phyloP scores from a whole-genome alignment of 2,113 vertebrate species.

The Leptosomus discolor region DNA sequence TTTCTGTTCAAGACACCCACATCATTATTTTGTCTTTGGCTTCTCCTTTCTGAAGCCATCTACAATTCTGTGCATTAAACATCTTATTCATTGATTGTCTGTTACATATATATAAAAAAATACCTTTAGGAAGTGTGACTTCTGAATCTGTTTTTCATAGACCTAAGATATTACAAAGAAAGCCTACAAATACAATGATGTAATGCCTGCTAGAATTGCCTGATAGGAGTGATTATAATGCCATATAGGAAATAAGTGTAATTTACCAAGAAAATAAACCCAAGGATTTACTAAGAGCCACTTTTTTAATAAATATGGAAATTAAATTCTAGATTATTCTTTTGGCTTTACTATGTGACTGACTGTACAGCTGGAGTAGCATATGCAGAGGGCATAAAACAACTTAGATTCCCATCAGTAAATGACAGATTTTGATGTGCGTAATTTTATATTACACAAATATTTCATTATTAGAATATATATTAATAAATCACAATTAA shows the following conservation, averaged over 20 bases:
- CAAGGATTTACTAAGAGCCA: background rate
- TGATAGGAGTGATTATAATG: background rate
- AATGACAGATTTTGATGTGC: background rate
- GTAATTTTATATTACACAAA: background rate
- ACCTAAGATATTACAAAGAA: background rate
- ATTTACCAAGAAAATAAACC: background rate
- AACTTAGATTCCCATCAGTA: background rate
- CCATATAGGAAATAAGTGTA: background rate
- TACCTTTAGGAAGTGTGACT: background rate
- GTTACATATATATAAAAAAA: background rate
- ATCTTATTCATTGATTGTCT: background rate
- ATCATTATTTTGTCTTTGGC: background rate
- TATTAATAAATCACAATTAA: background rate
- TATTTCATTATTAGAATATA: background rate
- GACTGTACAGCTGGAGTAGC: background rate
- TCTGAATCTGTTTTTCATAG: background rate
- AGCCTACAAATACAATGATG: background rate
- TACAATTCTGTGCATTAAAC: background rate
- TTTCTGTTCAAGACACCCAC: background rate
- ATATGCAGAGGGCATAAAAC: background rate
- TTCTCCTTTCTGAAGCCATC: background rate
- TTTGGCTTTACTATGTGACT: background rate
- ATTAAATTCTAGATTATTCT: background rate
- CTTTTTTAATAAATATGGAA: background rate
- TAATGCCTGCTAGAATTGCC: background rate